phyloP scores from a whole-genome alignment of 1,140 invertebrate species.

The Drosophila takahashii region DNA sequence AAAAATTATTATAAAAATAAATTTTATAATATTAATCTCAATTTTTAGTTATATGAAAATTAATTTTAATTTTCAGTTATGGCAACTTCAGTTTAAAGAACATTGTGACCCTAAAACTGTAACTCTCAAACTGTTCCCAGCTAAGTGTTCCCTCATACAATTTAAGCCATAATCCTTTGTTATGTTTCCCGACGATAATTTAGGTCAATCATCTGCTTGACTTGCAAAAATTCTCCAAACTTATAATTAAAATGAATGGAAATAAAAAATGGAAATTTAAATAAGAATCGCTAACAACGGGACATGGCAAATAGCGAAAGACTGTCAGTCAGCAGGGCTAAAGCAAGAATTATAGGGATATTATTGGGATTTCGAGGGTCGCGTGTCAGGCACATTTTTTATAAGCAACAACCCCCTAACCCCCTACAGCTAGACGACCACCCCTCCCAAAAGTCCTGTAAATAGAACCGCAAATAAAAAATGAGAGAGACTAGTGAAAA shows the following conservation, averaged over 20 bases:
- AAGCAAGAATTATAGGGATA: slow-evolving; percentile 58
- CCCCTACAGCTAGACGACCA: neutral
- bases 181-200: slow-evolving; percentile 36
- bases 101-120: neutral
- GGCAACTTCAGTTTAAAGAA: no score
- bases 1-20: no score
- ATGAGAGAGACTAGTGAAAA: slow-evolving; percentile 55
- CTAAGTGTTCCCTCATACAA: slow-evolving; percentile 9
- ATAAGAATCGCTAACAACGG: slow-evolving; percentile 66
- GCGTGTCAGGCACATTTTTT: slow-evolving; percentile 78
- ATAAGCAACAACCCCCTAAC: slow-evolving; percentile 40
- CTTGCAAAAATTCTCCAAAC: slow-evolving; percentile 59
- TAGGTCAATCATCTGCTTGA: slow-evolving; percentile 77
- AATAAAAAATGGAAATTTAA: slow-evolving; percentile 53
- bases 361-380: slow-evolving; percentile 69
- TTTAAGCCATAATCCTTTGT: slow-evolving; percentile 29
- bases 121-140: neutral
- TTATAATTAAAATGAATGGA: slow-evolving; percentile 51
- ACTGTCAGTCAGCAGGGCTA: slow-evolving; percentile 39
- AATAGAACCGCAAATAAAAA: slow-evolving; percentile 78
- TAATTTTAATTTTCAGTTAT: no score
- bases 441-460: slow-evolving; percentile 22
- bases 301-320: slow-evolving; percentile 38
- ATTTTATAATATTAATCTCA: no score
- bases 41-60: no score